These are phyloP conservation scores for Nymphalis c-album DNA, from an alignment of 2,888 invertebrate genomes.

Conservation along the genomic window DNA sequence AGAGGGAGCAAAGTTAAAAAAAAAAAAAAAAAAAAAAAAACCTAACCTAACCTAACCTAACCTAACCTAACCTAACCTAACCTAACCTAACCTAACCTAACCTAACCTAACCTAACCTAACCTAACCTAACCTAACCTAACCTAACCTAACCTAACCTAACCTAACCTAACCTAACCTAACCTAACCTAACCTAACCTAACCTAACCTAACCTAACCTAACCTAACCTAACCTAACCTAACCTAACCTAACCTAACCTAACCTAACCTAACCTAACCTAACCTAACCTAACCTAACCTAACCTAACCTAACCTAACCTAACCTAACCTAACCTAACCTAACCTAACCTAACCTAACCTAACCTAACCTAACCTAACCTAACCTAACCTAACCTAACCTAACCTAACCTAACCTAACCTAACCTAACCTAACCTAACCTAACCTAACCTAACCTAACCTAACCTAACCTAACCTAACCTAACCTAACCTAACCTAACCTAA, in stretches of 20 bases:
- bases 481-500: constrained; percentile 30
- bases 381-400: constrained; percentile 26
- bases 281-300: constrained; percentile 33
- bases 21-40: no score
- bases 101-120: constrained; percentile 27
- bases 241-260: constrained; percentile 32
- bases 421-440: constrained; percentile 28
- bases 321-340: constrained; percentile 33
- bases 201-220: constrained; percentile 23
- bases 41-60: no score
- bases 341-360: constrained; percentile 27
- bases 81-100: constrained; percentile 36
- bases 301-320: constrained; percentile 31
- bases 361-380: constrained; percentile 26
- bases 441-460: constrained; percentile 26
- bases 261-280: constrained; percentile 35
- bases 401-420: constrained; percentile 28
- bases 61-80: constrained; percentile 38
- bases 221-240: constrained; percentile 20
- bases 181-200: constrained; percentile 28
- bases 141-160: constrained; percentile 25
- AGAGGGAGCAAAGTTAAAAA: no score
- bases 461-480: constrained; percentile 27
- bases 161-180: constrained; percentile 29
- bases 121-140: constrained; percentile 30